phyloP scores from a whole-genome alignment of 1,140 invertebrate genomes.

The Diuraphis noxia region DNA sequence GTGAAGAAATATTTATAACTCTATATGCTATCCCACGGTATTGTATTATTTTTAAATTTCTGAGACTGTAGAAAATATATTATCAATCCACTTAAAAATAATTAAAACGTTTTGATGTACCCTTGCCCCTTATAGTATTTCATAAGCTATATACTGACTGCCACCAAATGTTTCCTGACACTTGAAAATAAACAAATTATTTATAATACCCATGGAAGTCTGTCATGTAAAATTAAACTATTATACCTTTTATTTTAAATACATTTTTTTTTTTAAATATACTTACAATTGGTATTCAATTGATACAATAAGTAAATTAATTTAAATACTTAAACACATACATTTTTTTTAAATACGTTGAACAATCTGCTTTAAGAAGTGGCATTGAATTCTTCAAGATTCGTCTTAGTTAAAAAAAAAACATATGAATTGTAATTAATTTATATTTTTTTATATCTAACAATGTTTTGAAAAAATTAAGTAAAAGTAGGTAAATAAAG shows the following conservation, averaged over 20 bases:
- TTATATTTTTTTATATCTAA: not conserved
- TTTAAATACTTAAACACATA: not conserved
- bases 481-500: too few relatives aligned
- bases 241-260: not conserved
- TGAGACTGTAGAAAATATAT: not conserved
- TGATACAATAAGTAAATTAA: too few relatives aligned
- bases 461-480: not conserved
- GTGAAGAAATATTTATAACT: not conserved
- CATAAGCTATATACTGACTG: not conserved
- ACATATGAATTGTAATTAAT: not conserved
- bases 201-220: not conserved
- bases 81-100: constrained; percentile 40
- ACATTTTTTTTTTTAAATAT: too few relatives aligned
- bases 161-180: not conserved
- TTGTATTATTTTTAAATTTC: not conserved
- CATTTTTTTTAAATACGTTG: not conserved
- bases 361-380: not conserved
- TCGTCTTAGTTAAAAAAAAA: not conserved
- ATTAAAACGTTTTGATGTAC: not conserved
- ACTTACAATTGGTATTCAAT: too few relatives aligned
- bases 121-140: not conserved
- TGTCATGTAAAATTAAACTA: not conserved
- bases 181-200: constrained; percentile 36
- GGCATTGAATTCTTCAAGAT: not conserved
- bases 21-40: not conserved